Conservation (phyloP, 2,113 vertebrate genomes). For the Mesitornis unicolor region DNA sequence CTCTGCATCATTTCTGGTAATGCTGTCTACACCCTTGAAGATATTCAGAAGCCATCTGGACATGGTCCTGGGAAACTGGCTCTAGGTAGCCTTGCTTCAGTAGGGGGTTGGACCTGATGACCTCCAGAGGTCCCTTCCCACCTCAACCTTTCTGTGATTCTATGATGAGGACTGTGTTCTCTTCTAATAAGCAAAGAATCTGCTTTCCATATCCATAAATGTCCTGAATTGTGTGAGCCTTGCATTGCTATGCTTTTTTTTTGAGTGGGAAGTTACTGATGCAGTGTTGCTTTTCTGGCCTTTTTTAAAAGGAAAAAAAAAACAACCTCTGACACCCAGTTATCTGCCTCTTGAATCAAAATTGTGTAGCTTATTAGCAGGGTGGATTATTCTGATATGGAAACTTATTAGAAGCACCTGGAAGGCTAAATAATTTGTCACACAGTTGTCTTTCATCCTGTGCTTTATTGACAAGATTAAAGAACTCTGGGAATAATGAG, state of each 20-base stretch:
- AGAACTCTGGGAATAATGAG: conserved; percentile 9
- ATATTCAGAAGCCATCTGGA: not conserved
- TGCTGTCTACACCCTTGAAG: not conserved
- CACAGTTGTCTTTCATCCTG: not conserved
- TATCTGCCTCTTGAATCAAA: not conserved
- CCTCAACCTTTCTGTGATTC: not conserved
- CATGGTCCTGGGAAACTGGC: too few relatives aligned
- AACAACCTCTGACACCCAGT: not conserved
- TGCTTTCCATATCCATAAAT: not conserved
- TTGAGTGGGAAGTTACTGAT: not conserved
- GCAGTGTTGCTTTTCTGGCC: not conserved
- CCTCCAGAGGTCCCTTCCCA: not conserved
- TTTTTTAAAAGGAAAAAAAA: not conserved
- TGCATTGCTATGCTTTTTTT: not conserved
- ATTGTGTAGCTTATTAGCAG: not conserved
- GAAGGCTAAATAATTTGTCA: not conserved
- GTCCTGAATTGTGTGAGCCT: not conserved
- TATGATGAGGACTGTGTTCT: not conserved
- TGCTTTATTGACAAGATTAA: conserved; percentile 5
- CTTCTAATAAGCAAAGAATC: not conserved
- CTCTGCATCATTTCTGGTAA: not conserved
- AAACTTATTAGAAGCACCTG: not conserved
- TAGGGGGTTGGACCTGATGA: not conserved
- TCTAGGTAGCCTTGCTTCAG: not conserved
- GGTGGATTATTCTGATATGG: not conserved